These are phyloP conservation scores for Dendrolimus houi DNA, from an alignment of 2,888 invertebrate species.

Conservation along the genomic window DNA sequence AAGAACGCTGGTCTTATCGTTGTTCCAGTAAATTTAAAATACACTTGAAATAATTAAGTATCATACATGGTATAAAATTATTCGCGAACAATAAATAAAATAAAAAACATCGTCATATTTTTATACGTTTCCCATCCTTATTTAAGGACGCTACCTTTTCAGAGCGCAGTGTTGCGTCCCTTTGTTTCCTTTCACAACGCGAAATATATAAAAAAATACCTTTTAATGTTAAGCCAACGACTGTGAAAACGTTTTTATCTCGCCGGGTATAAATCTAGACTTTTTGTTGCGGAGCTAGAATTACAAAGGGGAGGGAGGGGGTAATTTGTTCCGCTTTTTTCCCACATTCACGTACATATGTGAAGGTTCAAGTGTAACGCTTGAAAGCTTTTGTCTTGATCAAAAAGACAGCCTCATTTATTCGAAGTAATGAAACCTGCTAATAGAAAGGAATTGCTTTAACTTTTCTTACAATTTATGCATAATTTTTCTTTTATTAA, in stretches of 20 bases:
- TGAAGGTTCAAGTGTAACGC: too few relatives aligned
- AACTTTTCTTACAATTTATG: too few relatives aligned
- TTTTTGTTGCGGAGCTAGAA: neutral
- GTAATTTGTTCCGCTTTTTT: neutral
- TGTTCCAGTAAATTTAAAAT: neutral
- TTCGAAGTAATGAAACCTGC: too few relatives aligned
- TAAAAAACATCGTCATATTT: neutral
- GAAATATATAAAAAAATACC: neutral
- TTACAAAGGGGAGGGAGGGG: neutral
- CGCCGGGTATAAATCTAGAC: neutral
- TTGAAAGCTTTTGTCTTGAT: too few relatives aligned
- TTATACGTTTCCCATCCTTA: neutral
- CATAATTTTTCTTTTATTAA: too few relatives aligned
- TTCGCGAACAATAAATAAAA: neutral
- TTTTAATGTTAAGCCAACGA: neutral
- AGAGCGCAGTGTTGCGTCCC: neutral
- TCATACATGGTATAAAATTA: neutral
- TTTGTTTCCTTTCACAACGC: neutral
- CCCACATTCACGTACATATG: too few relatives aligned
- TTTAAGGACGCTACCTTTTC: neutral
- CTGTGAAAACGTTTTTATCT: neutral
- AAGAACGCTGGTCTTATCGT: too few relatives aligned
- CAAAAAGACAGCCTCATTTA: too few relatives aligned
- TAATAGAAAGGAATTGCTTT: too few relatives aligned
- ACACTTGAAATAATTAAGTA: neutral